These are phyloP conservation scores for Samia ricini DNA, from an alignment of 1,140 invertebrate genomes.

Conservation along the genomic window DNA sequence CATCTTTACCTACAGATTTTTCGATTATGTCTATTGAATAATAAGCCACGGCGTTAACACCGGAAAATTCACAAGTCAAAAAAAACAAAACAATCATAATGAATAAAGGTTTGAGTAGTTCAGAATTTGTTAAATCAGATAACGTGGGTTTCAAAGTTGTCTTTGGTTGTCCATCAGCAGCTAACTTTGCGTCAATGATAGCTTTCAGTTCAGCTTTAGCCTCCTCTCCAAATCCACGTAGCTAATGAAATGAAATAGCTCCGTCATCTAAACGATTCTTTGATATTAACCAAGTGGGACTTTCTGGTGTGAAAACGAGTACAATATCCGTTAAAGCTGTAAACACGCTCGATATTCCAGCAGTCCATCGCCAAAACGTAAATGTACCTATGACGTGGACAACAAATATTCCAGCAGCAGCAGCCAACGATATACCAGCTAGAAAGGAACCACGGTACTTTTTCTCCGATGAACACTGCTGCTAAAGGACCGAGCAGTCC, in stretches of 20 bases:
- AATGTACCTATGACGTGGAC: constrained; percentile 80
- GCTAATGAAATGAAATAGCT: constrained; percentile 72
- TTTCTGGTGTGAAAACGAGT: constrained; percentile 82
- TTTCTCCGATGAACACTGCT: constrained; percentile 79
- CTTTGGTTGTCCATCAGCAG: constrained; percentile 43
- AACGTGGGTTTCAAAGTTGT: constrained; percentile 53
- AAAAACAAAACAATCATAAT: constrained; percentile 80
- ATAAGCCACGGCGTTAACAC: constrained; percentile 84
- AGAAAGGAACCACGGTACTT: constrained; percentile 79
- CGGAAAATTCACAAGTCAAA: constrained; percentile 80
- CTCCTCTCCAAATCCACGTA: constrained; percentile 71
- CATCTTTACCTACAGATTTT: constrained; percentile 72
- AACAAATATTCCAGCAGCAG: constrained; percentile 78
- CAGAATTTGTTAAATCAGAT: constrained; percentile 52
- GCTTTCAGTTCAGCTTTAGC: constrained; percentile 72
- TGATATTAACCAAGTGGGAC: constrained; percentile 83
- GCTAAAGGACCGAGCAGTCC: constrained; percentile 74
- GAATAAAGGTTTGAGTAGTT: constrained; percentile 78
- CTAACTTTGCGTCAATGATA: constrained; percentile 66
- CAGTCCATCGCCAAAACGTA: constrained; percentile 79
- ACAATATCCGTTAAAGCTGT: constrained; percentile 72
- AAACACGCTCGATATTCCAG: constrained; percentile 73
- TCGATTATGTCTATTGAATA: constrained; percentile 83
- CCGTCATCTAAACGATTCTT: constrained; percentile 76
- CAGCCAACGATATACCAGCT: constrained; percentile 74